phyloP scores from a whole-genome alignment of 2,113 vertebrate genomes.

The Canis aureus region DNA sequence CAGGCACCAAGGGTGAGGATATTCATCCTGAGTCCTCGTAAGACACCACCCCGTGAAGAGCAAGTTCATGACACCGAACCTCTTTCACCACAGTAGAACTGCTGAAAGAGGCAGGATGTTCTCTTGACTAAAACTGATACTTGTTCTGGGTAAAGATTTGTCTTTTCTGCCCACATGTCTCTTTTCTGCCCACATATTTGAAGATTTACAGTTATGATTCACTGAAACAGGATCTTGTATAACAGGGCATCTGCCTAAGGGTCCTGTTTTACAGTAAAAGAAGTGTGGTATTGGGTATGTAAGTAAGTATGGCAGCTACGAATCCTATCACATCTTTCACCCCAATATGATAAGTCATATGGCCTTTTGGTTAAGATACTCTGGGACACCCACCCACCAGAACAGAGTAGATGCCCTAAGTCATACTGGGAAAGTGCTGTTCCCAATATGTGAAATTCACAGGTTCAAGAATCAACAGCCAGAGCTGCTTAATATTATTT shows the following conservation, averaged over 20 bases:
- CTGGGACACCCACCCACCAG: neutral
- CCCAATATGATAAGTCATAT: neutral
- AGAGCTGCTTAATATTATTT: neutral
- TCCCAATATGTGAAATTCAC: neutral
- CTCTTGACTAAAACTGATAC: neutral
- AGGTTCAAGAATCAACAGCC: neutral
- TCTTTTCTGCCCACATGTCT: neutral
- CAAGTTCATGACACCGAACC: neutral
- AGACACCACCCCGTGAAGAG: rapidly evolving
- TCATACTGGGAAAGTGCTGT: neutral
- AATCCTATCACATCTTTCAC: neutral
- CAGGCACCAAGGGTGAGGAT: neutral
- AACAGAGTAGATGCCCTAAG: neutral
- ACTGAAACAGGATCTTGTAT: neutral
- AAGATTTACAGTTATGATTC: conserved; percentile 9
- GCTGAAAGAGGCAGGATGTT: neutral
- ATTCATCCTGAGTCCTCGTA: no score
- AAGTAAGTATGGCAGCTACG: neutral
- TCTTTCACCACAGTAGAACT: neutral
- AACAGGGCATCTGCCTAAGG: neutral
- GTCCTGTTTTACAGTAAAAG: neutral
- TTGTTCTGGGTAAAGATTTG: neutral
- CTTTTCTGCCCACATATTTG: neutral
- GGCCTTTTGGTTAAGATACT: neutral
- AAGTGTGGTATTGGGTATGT: neutral